Base-by-base conservation (phyloP, 2,113 vertebrate genomes). In the Myotis brandtii region DNA sequence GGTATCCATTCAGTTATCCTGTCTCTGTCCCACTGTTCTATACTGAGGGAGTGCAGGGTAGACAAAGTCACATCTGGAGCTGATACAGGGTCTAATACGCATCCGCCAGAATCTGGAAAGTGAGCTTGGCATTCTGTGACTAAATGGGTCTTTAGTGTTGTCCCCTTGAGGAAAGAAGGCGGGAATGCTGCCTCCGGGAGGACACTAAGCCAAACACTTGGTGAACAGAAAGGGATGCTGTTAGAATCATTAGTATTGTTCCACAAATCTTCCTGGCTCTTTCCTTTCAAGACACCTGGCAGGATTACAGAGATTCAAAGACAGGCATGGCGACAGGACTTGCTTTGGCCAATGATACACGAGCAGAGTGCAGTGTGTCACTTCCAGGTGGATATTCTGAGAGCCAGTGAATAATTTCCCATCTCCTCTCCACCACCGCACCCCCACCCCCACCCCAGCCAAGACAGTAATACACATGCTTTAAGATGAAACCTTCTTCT, bases 131-230 rank as follows among this genome's bases (percentile, higher is more conserved):
- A 25, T 40, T 50, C 66, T 81, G 20, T 50, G 17, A 77, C 46
- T 70, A 46, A n/a, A 16, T 52, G 11, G 20, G 50, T 89, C 56
- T 85, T 67, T 27, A 66, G 13, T 7, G 37, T 8, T 72, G 34
- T 76, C 4, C 64, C 32, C 25, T n/a, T 80, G 17, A 92, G 46
- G 4, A 89, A 91, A 95, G 40, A 85, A 40, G 20, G 32, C 81
- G 56, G 27, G 43, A 95, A 92, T 75, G 75, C 64, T 82, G 7
- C 30, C 7, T 27, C 21, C 14, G 18, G 56, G 18, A 84, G 25
- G 56, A 87, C 25, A 67, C 30, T 50, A 66, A 92, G 75, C 48
- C 75, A 79, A 94, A 93, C 72, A 95, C 48, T 87, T 80, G 66
- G 70, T 90, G 56, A 95, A 56, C 27, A 94, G 70, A 93, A 91